A percentile compares a stretch with the other conserved stretches of the same genome.
Conservation (phyloP, 1,140 invertebrate species). For the Heliconius hewitsoni region DNA sequence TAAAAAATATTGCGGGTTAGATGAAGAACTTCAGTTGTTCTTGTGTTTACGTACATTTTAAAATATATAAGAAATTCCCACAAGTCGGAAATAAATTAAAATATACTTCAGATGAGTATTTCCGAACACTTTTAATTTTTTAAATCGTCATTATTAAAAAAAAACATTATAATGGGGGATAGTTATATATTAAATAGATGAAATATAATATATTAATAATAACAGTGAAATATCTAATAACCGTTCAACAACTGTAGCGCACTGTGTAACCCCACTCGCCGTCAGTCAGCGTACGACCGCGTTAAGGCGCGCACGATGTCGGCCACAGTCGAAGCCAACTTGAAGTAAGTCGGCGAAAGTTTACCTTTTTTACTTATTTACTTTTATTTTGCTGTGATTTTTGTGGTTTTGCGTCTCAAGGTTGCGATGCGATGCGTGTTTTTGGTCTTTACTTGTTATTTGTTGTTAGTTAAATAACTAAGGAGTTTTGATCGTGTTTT, state of each 20-base stretch:
- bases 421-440: background rate
- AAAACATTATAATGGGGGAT: too few species aligned
- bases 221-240: background rate
- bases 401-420: background rate
- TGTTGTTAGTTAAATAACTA: background rate
- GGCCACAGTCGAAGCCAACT: constrained; percentile 63
- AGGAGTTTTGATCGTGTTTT: background rate
- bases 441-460: background rate
- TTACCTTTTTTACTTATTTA: constrained; percentile 27
- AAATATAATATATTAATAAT: background rate
- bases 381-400: background rate
- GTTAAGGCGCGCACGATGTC: constrained; percentile 54
- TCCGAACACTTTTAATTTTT: too few species aligned
- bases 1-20: too few species aligned
- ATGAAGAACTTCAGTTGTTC: too few species aligned
- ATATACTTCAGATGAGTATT: too few species aligned
- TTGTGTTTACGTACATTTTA: too few species aligned
- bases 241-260: background rate
- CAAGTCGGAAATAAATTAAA: too few species aligned
- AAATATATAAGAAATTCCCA: too few species aligned
- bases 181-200: background rate
- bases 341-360: constrained; percentile 73
- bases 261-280: background rate
- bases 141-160: too few species aligned
- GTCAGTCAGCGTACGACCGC: constrained; percentile 45